Base-by-base conservation (phyloP, 2,888 invertebrate species). In the Synergus japonicus region DNA sequence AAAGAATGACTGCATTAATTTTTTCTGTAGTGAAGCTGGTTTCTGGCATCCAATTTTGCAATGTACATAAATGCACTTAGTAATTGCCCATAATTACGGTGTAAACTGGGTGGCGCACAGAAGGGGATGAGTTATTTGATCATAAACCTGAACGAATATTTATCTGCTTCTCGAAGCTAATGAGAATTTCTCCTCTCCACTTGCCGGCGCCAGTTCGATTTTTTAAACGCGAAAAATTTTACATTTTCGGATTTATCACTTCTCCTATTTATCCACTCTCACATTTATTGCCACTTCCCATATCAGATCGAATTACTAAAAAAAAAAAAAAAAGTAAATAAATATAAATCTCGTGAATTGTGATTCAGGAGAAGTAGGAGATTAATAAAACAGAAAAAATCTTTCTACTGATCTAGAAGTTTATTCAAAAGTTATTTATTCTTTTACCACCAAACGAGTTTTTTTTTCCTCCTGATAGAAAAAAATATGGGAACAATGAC, bases 31-130 rank as follows among this genome's bases (percentile, higher is more conserved):
- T 67, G 67, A 12, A 46, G 22, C n/a, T n/a, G 49, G 10, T 22
- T 22, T 22, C 29, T 49, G 37, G 18, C 37, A 73, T 73, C 49
- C 54, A 49, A 73, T 73, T 73, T 73, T 73, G 69, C 73, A 73
- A 54, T 73, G 54, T 54, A 73, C 37, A 73, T 54, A 15, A 49
- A 54, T 54, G 54, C 54, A 49, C 29, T 49, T 73, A 49, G 73
- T 73, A 73, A 73, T 73, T 73, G 73, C 54, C 73, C 73, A 73
- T 73, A 73, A 73, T 73, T 73, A 73, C 37, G 49, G 73, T 54
- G 73, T 54, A 73, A 73, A 73, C 37, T 73, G 54, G 73, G 73
- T 73, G 54, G 73, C 9, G 73, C 49, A 73, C 73, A 46, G 73
- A 49, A 49, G 37, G 54, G 49, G 73, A 73, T 73, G 73, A 73